Conservation (phyloP, 2,113 vertebrate genomes). For the Alethe castanea region DNA sequence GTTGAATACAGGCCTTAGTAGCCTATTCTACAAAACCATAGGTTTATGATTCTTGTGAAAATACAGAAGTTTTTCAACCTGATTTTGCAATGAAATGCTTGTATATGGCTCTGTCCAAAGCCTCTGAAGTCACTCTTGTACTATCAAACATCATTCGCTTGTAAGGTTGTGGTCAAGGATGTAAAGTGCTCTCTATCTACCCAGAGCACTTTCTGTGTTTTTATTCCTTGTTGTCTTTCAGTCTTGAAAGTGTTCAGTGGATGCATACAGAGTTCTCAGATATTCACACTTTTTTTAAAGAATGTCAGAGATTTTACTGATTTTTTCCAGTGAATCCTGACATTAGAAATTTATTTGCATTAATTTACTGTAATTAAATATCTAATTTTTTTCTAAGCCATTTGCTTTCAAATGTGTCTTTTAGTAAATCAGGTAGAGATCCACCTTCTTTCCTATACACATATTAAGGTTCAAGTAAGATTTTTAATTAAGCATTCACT, state of each 20-base stretch:
- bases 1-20: background rate
- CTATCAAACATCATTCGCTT: background rate
- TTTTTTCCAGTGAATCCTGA: background rate
- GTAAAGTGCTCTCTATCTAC: background rate
- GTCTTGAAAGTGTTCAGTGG: background rate
- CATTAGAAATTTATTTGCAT: background rate
- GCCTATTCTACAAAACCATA: background rate
- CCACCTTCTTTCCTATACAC: background rate
- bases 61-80: background rate
- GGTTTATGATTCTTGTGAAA: background rate
- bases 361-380: background rate
- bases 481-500: background rate
- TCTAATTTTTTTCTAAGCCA: background rate
- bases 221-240: background rate
- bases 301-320: background rate
- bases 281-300: background rate
- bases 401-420: background rate
- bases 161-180: background rate
- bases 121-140: background rate
- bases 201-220: background rate
- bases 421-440: background rate
- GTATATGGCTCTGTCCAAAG: background rate
- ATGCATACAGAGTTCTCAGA: background rate
- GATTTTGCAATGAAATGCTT: background rate
- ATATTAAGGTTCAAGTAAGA: background rate